Conservation (phyloP, 2,113 vertebrate species). For the Myotis davidii region DNA sequence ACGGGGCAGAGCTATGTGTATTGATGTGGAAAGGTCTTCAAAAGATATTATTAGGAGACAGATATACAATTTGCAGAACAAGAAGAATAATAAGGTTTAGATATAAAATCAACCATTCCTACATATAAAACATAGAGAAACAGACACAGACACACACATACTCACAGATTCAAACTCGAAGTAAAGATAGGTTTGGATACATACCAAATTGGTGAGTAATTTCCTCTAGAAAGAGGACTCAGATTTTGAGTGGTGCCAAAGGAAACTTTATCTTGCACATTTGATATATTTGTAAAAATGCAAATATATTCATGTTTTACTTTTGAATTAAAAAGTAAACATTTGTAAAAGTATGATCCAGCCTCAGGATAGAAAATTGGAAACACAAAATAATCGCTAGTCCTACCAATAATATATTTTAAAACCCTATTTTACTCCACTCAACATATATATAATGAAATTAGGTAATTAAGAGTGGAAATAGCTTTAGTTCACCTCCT, state of each 20-base stretch:
- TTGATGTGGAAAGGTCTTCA: not conserved
- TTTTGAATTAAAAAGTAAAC: not conserved
- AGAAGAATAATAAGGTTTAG: not conserved
- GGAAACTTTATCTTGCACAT: not conserved
- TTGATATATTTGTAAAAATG: not conserved
- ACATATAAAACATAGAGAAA: not conserved
- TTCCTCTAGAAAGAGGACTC: not conserved
- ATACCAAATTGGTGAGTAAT: not conserved
- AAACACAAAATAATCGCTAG: not conserved
- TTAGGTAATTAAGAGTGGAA: not conserved
- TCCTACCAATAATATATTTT: not conserved
- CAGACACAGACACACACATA: not conserved
- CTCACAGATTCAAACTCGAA: not conserved
- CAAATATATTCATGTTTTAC: not conserved
- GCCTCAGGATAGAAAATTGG: not conserved
- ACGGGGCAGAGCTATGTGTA: rapidly evolving
- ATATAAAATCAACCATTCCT: not conserved
- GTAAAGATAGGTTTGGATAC: not conserved
- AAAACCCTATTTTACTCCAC: not conserved
- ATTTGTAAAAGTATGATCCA: not conserved
- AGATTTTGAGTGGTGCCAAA: not conserved
- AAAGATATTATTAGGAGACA: not conserved
- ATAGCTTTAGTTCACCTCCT: not conserved
- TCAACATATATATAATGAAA: not conserved
- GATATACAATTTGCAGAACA: not conserved